Percentiles rank a stretch among this genome's conserved stretches.
Conservation (phyloP, 2,113 vertebrate genomes). For the Acrocephalus arundinaceus region DNA sequence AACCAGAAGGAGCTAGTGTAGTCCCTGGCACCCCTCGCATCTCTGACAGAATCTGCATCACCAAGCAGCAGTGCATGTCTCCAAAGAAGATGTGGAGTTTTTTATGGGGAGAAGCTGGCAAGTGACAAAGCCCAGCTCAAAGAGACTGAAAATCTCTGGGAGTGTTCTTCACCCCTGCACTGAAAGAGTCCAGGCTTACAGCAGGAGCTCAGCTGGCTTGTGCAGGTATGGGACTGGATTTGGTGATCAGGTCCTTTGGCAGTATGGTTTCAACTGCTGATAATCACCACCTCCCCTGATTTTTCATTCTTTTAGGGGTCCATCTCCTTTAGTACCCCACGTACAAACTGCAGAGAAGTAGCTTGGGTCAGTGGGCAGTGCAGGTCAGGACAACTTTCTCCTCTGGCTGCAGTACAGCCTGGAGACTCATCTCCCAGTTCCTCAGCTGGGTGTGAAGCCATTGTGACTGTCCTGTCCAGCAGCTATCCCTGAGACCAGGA, state of each 20-base stretch:
- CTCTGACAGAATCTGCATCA: neutral
- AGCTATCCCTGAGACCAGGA: neutral
- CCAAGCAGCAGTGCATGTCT: rapidly evolving
- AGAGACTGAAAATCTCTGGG: neutral
- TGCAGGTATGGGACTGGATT: neutral
- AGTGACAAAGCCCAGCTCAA: neutral
- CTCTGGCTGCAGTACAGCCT: neutral
- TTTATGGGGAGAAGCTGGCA: neutral
- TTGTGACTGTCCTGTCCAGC: neutral
- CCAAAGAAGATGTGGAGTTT: neutral
- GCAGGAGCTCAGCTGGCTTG: neutral
- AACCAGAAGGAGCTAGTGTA: neutral
- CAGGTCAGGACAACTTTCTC: neutral
- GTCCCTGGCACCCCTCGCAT: neutral
- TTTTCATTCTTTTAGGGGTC: neutral
- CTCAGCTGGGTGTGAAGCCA: neutral
- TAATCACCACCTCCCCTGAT: neutral
- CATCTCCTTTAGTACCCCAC: neutral
- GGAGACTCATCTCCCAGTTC: neutral
- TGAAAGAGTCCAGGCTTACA: neutral
- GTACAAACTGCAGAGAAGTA: neutral
- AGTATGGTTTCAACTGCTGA: neutral
- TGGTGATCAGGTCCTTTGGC: neutral
- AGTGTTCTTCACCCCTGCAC: neutral
- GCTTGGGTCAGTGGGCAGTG: neutral